Evolutionary conservation across 2,888 invertebrate species (phyloP).

Genomic region (Drymonia ruficornis): DNA sequence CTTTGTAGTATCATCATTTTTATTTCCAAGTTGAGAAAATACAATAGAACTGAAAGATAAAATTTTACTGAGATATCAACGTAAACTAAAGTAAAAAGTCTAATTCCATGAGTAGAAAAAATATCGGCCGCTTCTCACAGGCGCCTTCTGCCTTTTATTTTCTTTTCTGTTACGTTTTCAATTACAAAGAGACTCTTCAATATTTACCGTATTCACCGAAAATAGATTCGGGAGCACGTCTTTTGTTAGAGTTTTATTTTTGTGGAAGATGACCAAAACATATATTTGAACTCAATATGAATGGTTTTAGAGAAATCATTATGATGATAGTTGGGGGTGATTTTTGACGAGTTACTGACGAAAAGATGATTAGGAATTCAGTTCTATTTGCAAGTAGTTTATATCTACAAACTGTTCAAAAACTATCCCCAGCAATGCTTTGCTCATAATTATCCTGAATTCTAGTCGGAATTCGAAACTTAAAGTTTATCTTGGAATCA

Average conservation of each 20-base stretch:
- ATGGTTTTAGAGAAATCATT: background rate
- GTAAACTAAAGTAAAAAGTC: constrained; percentile 1
- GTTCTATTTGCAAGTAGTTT: too few relatives aligned
- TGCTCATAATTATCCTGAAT: too few relatives aligned
- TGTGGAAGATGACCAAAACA: background rate
- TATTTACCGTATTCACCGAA: constrained; percentile 28
- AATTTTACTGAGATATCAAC: background rate
- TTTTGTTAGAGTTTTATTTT: background rate
- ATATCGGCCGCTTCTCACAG: background rate
- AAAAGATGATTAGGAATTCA: too few relatives aligned
- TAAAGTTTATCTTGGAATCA: too few relatives aligned
- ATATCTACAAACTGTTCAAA: too few relatives aligned
- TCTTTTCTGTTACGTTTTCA: constrained; percentile 33
- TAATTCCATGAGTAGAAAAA: background rate
- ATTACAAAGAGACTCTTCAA: constrained; percentile 35
- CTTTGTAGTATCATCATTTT: background rate
- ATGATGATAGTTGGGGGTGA: background rate
- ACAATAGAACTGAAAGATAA: background rate
- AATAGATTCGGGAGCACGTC: constrained; percentile 13
- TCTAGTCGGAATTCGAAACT: too few relatives aligned
- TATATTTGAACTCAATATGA: background rate
- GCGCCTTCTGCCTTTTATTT: constrained; percentile 23
- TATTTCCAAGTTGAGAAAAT: background rate
- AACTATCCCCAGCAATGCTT: too few relatives aligned
- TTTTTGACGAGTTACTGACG: too few relatives aligned